Evolutionary conservation across 1,140 invertebrate species (phyloP).

Genomic region (Drosophila leontia): DNA sequence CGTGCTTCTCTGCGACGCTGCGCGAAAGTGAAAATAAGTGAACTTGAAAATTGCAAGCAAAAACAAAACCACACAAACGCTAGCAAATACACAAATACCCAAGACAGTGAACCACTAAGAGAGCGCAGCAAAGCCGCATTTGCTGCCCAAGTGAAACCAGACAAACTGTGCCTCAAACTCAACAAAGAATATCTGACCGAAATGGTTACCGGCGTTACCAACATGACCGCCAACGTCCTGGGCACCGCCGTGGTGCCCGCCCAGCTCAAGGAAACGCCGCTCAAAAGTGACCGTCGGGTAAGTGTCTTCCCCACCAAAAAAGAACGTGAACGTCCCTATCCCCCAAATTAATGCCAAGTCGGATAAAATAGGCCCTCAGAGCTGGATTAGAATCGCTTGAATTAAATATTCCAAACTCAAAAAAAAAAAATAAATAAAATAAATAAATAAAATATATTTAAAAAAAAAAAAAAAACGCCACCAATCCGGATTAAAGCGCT

Average conservation of each 20-base stretch:
- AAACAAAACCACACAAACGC: constrained; percentile 3
- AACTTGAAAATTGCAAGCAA: constrained; percentile 39
- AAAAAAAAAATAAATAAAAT: too few species aligned
- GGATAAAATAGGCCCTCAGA: constrained; percentile 7
- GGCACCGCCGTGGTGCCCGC: constrained; percentile 72
- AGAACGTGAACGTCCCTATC: neutral
- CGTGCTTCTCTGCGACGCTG: constrained; percentile 59
- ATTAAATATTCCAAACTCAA: neutral
- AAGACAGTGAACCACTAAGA: constrained; percentile 24
- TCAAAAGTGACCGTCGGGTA: constrained; percentile 84
- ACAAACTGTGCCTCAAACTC: constrained; percentile 76
- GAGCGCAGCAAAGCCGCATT: constrained; percentile 60
- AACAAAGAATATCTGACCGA: constrained; percentile 75
- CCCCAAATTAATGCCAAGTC: neutral
- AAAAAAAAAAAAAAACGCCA: constrained; percentile 1
- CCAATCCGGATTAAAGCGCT: constrained; percentile 19
- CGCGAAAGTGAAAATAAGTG: constrained; percentile 75
- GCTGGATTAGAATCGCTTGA: neutral
- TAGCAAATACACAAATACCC: constrained; percentile 12
- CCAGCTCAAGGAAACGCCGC: constrained; percentile 73
- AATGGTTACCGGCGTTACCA: constrained; percentile 84
- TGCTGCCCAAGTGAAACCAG: constrained; percentile 59
- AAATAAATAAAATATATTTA: too few species aligned
- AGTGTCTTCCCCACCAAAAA: constrained; percentile 46
- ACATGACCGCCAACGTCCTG: constrained; percentile 76